Percentiles rank a stretch among this genome's conserved stretches.
Evolutionary conservation across 2,113 vertebrate genomes (phyloP).

Genomic region (Chaenocephalus aceratus): DNA sequence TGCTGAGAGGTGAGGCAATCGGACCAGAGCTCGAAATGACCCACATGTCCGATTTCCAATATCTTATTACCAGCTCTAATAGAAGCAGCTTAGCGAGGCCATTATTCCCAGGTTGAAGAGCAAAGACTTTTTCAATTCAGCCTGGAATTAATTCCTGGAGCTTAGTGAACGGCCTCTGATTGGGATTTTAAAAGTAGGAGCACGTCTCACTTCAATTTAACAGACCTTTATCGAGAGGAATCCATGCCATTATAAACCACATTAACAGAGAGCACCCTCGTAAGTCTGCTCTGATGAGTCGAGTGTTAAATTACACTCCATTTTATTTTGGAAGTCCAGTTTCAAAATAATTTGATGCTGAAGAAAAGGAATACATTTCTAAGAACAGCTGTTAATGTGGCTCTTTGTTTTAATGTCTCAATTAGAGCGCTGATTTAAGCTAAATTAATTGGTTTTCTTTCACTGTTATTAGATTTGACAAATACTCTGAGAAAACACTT

Average conservation of each 20-base stretch:
- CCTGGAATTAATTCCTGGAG: constrained; percentile 36
- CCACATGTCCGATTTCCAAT: constrained; percentile 22
- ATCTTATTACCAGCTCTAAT: constrained; percentile 37
- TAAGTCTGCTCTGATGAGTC: background rate
- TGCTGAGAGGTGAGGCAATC: constrained; percentile 7
- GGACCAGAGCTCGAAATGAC: constrained; percentile 15
- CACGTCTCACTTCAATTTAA: background rate
- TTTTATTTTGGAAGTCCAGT: background rate
- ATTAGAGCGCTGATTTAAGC: too few relatives aligned
- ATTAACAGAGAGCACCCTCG: constrained; percentile 1
- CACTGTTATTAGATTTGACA: background rate
- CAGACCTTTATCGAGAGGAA: constrained; percentile 6
- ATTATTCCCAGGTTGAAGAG: constrained; percentile 8
- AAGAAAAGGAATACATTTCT: background rate
- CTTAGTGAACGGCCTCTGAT: background rate
- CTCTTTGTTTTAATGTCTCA: too few relatives aligned
- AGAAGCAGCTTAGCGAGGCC: constrained; percentile 24
- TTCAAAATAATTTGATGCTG: background rate
- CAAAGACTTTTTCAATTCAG: background rate
- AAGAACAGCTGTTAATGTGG: background rate
- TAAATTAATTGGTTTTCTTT: too few relatives aligned
- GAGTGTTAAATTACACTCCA: background rate
- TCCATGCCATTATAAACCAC: background rate
- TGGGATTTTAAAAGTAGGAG: background rate
- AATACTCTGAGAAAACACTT: too few relatives aligned